Conservation (phyloP, 2,797 vertebrate genomes). For the Huso huso region DNA sequence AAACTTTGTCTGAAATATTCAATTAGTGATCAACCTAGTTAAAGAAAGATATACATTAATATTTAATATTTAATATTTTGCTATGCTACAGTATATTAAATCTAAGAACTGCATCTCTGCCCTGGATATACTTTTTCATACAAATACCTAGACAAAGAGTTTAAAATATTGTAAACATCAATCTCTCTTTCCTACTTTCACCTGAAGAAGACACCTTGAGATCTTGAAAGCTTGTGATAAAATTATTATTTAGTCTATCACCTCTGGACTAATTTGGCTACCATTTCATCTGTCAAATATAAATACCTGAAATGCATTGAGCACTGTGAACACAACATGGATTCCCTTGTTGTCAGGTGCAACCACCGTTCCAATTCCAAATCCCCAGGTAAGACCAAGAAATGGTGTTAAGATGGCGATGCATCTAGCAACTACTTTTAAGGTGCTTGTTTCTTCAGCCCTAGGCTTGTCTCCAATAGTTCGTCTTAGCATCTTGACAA, state of each 20-base stretch:
- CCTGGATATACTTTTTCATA: too few species aligned
- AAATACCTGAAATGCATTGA: constrained; percentile 67
- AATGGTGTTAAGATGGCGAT: constrained; percentile 77
- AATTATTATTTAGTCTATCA: not conserved
- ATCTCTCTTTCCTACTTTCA: too few species aligned
- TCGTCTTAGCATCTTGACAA: constrained; percentile 74
- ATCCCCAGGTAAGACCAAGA: constrained; percentile 81
- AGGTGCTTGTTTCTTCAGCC: constrained; percentile 59
- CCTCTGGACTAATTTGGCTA: constrained; percentile 9
- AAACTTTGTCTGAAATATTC: too few species aligned
- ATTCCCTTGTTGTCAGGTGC: constrained; percentile 30
- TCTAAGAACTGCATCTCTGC: too few species aligned
- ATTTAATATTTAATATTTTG: too few species aligned
- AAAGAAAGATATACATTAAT: too few species aligned
- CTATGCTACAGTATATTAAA: too few species aligned
- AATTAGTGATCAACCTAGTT: too few species aligned
- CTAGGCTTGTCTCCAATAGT: constrained; percentile 58
- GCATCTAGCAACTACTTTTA: constrained; percentile 72
- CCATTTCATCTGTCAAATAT: not conserved
- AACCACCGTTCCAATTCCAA: constrained; percentile 68
- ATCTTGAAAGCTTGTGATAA: too few species aligned
- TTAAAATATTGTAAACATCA: too few species aligned
- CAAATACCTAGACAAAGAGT: too few species aligned
- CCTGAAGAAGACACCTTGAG: too few species aligned
- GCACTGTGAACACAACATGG: constrained; percentile 47